Base-by-base conservation (phyloP, 2,113 vertebrate species). In the Zosterops japonicus region DNA sequence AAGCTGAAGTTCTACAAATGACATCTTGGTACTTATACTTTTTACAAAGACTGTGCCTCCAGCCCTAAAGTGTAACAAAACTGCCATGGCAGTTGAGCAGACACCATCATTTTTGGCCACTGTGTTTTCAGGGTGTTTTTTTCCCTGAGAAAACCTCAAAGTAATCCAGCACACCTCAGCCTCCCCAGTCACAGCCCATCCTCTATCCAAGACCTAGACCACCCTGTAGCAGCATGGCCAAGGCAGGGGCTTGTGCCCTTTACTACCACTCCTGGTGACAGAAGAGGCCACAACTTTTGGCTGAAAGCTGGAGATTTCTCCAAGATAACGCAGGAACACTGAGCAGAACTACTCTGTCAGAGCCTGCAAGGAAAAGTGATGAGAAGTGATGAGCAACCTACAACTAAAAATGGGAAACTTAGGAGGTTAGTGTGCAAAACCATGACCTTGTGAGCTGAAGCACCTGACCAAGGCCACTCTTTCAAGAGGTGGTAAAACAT, bases 311-410 rank as follows among this genome's bases (percentile, higher is more conserved):
- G 28, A 84, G n/a, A 76, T 2, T 1, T 39, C 52, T 83, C 82
- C 82, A 79, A 33, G 36, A 36, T 20, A 90, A 20, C 0, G 0
- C 23, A 85, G 33, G 29, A 85, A 71, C n/a, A 28, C 0, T 49
- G 17, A 87, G 28, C 17, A 83, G 46, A 59, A 52, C 21, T 22
- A 41, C 41, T 65, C 46, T 22, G 21, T 42, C 69, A 87, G 52
- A 78, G 41, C 7, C 41, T 0, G 0, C 2, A 4, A 76, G 9
- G 46, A 74, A 92, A 67, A 88, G 50, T 0, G 0, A 18, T 20
- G 20, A 90, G 79, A 77, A 87, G 33, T 0, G 0, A 68, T 2
- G 0, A 87, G 35, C 29, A 59, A 12, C 22, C 52, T 39, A 15
- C 36, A 83, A 83, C 71, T 65, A 31, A 75, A 94, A 88, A 47